phyloP scores from a whole-genome alignment of 2,113 vertebrate genomes.

The Paramormyrops kingsleyae region DNA sequence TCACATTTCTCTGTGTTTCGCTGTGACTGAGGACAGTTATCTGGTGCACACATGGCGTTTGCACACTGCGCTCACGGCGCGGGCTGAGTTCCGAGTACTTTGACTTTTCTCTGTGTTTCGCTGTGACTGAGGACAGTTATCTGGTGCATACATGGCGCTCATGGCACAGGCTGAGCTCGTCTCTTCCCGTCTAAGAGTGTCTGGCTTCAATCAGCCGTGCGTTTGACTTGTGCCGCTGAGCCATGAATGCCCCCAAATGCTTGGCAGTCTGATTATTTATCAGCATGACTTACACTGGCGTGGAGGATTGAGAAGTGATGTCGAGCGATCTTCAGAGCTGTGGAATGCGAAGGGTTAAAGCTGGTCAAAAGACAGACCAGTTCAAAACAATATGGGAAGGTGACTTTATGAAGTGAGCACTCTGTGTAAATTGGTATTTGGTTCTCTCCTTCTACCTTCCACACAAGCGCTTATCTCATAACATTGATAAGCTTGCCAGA shows the following conservation, averaged over 20 bases:
- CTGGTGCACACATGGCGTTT: no score
- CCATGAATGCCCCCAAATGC: conserved; percentile 22
- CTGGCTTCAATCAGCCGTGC: conserved; percentile 39
- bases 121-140: neutral
- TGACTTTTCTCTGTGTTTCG: neutral
- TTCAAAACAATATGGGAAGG: conserved; percentile 17
- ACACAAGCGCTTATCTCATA: neutral
- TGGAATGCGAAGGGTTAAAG: conserved; percentile 27
- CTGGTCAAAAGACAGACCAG: conserved; percentile 3
- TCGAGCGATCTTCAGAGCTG: conserved; percentile 27
- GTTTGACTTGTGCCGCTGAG: conserved; percentile 19
- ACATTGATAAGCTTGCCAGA: neutral
- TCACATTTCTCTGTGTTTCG: neutral
- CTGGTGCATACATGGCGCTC: neutral
- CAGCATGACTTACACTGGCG: conserved; percentile 41
- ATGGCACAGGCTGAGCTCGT: neutral
- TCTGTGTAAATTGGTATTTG: neutral
- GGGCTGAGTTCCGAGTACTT: no score
- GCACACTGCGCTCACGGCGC: no score
- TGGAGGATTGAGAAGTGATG: conserved; percentile 35
- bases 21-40: neutral
- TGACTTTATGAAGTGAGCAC: neutral
- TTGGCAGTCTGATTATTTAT: conserved; percentile 37
- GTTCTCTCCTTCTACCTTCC: neutral
- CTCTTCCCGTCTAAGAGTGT: conserved; percentile 19